Evolutionary conservation across 2,797 vertebrate genomes (phyloP).

Genomic region (Lagocephalus sceleratus): DNA sequence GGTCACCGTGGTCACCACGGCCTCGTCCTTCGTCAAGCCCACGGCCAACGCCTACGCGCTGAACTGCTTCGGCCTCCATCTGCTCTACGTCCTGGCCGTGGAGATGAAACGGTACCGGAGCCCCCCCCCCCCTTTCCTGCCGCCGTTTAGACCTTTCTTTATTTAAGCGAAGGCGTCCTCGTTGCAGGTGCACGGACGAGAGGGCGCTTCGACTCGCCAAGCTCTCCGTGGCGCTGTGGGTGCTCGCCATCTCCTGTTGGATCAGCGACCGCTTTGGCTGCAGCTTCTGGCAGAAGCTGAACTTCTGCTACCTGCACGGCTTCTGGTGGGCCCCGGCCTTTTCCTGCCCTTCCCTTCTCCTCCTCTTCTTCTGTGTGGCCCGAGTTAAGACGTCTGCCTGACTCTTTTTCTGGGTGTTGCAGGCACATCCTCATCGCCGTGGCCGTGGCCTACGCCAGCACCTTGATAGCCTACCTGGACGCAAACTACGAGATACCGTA

Average conservation of each 20-base stretch:
- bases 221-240: conserved; percentile 79
- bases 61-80: conserved; percentile 84
- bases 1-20: conserved; percentile 72
- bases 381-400: not conserved
- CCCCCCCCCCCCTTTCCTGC: not conserved
- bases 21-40: conserved; percentile 85
- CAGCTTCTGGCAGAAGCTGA: conserved; percentile 84
- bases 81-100: conserved; percentile 75
- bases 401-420: conserved; percentile 20
- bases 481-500: conserved; percentile 81
- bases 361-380: not conserved
- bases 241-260: conserved; percentile 87
- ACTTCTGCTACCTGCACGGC: conserved; percentile 91
- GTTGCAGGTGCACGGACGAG: conserved; percentile 77
- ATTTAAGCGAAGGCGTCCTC: not conserved
- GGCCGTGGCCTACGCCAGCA: conserved; percentile 83
- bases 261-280: conserved; percentile 87
- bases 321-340: conserved; percentile 81
- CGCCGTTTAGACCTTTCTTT: not conserved
- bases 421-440: conserved; percentile 93
- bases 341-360: not conserved
- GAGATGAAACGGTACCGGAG: conserved; percentile 82
- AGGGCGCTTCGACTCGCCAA: conserved; percentile 71
- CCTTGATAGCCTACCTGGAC: conserved; percentile 83
- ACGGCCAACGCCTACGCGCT: conserved; percentile 86